These are phyloP conservation scores for Lepidothrix coronata DNA, from an alignment of 2,113 vertebrate genomes.

Conservation along the genomic window DNA sequence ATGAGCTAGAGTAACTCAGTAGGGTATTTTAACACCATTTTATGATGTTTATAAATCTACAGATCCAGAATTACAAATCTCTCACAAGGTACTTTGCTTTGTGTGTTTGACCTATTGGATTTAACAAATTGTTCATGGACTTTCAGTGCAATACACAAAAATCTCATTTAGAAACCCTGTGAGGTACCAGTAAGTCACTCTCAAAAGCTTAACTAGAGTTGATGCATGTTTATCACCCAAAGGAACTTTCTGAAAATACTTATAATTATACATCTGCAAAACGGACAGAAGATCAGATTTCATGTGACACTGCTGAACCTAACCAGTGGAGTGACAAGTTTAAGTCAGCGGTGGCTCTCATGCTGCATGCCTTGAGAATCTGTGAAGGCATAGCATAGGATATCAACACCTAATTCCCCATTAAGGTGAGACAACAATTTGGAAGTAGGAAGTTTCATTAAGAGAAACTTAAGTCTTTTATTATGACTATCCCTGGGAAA, in stretches of 20 bases:
- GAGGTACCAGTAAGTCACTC: background rate
- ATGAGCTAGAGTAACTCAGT: background rate
- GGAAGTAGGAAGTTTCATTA: background rate
- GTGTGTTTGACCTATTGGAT: background rate
- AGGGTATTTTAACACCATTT: background rate
- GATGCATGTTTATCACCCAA: background rate
- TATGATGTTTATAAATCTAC: background rate
- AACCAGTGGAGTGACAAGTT: accelerated
- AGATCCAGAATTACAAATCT: background rate
- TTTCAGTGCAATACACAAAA: background rate
- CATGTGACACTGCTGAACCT: background rate
- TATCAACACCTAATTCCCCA: accelerated
- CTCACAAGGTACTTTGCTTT: background rate
- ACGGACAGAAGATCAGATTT: background rate
- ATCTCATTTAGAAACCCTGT: background rate
- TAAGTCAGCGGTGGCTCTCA: background rate
- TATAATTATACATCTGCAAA: background rate
- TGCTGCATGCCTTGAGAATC: background rate
- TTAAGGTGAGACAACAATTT: background rate
- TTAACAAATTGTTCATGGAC: background rate
- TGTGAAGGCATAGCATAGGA: background rate
- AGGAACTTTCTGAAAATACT: background rate
- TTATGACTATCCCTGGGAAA: background rate
- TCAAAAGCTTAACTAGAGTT: background rate
- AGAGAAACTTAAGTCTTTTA: background rate